These are phyloP conservation scores for Girardinus metallicus DNA, from an alignment of 2,797 vertebrate genomes.

Conservation along the genomic window DNA sequence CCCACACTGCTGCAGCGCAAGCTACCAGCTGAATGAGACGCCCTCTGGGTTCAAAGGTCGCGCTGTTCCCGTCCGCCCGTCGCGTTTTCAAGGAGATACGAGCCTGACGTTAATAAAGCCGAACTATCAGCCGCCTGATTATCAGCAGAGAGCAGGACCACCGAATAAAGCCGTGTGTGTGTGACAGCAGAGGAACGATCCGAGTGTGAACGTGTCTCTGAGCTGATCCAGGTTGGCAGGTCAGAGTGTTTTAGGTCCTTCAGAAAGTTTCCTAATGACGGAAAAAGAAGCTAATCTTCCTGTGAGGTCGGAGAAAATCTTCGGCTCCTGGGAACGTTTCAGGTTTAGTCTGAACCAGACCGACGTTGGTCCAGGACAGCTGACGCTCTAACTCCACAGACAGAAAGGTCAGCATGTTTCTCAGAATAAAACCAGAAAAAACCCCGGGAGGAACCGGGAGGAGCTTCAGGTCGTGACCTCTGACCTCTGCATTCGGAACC, in stretches of 20 bases:
- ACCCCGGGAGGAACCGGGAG: neutral
- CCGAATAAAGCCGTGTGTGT: conserved; percentile 37
- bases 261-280: neutral
- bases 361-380: no score
- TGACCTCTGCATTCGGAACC: neutral
- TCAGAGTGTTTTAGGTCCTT: neutral
- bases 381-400: neutral
- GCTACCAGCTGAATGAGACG: conserved; percentile 26
- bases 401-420: no score
- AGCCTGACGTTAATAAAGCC: conserved; percentile 40
- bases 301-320: neutral
- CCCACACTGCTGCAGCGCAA: conserved; percentile 13
- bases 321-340: neutral
- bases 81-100: neutral
- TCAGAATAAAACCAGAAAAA: neutral
- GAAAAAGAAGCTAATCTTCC: neutral
- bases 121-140: conserved; percentile 46
- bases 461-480: neutral
- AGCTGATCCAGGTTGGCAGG: conserved; percentile 33
- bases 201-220: conserved; percentile 32
- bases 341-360: neutral
- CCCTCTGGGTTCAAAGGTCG: conserved; percentile 38
- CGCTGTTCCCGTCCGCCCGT: conserved; percentile 27
- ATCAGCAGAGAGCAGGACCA: conserved; percentile 32
- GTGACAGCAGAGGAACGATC: conserved; percentile 2